Evolutionary conservation across 2,113 vertebrate species (phyloP).

Genomic region (rat (Rattus norvegicus)): DNA sequence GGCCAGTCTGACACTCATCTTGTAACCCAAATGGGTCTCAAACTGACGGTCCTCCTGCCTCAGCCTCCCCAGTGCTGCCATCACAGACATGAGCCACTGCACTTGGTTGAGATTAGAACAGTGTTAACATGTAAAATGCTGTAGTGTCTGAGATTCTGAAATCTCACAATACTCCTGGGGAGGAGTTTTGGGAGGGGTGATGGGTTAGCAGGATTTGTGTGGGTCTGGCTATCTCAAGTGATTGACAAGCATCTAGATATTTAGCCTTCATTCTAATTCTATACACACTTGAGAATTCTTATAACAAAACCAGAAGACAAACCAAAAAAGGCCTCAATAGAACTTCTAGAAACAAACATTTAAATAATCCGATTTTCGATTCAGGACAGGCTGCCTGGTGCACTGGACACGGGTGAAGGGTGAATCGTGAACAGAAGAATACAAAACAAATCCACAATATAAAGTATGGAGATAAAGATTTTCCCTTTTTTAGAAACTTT

Average conservation of each 20-base stretch:
- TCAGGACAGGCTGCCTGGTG: not conserved
- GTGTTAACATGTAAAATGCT: not conserved
- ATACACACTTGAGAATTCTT: not conserved
- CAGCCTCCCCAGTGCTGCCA: not conserved
- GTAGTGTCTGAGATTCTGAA: not conserved
- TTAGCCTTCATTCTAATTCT: not conserved
- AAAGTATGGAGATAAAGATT: not conserved
- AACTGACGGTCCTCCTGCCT: not conserved
- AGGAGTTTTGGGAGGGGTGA: not conserved
- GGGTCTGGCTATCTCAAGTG: not conserved
- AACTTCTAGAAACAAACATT: not conserved
- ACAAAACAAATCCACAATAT: not conserved
- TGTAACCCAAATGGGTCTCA: not conserved
- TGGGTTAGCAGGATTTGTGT: rapidly evolving
- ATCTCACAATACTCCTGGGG: not conserved
- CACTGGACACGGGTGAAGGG: not conserved
- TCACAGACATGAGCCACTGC: not conserved
- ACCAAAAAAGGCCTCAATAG: not conserved
- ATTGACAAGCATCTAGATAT: rapidly evolving
- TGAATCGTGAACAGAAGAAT: not conserved
- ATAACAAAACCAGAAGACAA: not conserved
- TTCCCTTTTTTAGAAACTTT: not conserved
- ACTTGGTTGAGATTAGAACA: not conserved
- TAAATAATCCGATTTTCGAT: not conserved
- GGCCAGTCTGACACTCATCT: not conserved